Evolutionary conservation across 2,113 vertebrate genomes (phyloP).

Genomic region (Plectropomus leopardus): DNA sequence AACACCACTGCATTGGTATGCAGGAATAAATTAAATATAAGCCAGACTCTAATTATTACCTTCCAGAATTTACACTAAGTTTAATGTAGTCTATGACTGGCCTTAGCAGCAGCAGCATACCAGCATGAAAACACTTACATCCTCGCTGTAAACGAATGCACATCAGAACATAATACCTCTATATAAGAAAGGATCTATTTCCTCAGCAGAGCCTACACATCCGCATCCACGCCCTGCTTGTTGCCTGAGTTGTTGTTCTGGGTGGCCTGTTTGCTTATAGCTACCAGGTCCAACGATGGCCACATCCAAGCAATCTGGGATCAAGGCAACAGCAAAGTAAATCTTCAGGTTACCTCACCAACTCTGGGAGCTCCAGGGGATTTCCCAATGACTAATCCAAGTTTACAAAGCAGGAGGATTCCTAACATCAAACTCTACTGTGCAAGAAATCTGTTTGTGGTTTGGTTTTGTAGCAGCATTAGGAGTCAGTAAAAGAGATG

Average conservation of each 20-base stretch:
- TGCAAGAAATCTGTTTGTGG: slow-evolving; percentile 36
- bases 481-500: slow-evolving; percentile 39
- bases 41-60: slow-evolving; percentile 1
- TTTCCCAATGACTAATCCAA: slow-evolving; percentile 64
- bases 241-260: slow-evolving; percentile 32
- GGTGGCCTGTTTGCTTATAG: slow-evolving; percentile 44
- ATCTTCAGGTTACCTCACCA: slow-evolving; percentile 54
- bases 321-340: slow-evolving; percentile 51
- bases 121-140: slow-evolving; percentile 8
- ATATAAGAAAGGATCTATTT: slow-evolving; percentile 44
- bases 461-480: slow-evolving; percentile 35
- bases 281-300: slow-evolving; percentile 34
- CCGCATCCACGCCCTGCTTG: slow-evolving; percentile 26
- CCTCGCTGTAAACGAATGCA: slow-evolving; percentile 26
- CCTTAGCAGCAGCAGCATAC: slow-evolving; percentile 9
- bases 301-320: slow-evolving; percentile 50
- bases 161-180: slow-evolving; percentile 45
- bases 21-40: slow-evolving; percentile 1
- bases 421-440: slow-evolving; percentile 16
- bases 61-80: slow-evolving; percentile 11
- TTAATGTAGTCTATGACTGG: not conserved
- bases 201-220: slow-evolving; percentile 44
- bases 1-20: slow-evolving; percentile 1
- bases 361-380: slow-evolving; percentile 37
- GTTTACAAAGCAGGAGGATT: slow-evolving; percentile 56